A percentile compares a stretch with the other conserved stretches of the same genome.
Evolutionary conservation across 2,113 vertebrate species (phyloP).

Genomic region (Prionailurus viverrinus): DNA sequence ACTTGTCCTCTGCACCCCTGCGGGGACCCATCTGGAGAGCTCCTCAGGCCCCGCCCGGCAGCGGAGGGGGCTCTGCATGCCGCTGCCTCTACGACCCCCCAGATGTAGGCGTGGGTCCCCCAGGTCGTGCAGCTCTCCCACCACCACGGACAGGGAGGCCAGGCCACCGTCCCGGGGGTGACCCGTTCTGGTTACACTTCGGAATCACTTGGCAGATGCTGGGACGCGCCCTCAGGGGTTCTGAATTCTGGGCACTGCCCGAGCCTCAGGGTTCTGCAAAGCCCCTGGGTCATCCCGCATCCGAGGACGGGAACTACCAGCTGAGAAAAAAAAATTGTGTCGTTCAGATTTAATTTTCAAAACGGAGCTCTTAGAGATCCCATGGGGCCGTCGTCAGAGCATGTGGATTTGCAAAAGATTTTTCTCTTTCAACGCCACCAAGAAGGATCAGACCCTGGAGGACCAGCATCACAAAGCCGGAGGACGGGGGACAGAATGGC

Average conservation of each 20-base stretch:
- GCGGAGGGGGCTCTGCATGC: neutral
- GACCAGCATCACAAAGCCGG: neutral
- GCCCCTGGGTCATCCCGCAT: neutral
- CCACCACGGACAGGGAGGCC: neutral
- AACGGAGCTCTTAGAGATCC: neutral
- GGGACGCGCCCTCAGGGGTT: neutral
- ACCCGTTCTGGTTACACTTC: neutral
- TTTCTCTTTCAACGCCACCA: neutral
- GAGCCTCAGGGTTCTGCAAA: neutral
- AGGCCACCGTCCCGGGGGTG: neutral
- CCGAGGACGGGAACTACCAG: neutral
- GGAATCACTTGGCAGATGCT: neutral
- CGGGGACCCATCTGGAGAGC: neutral
- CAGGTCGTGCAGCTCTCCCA: neutral
- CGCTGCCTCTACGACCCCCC: too few species aligned
- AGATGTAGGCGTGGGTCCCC: too few species aligned
- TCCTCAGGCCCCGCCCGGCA: neutral
- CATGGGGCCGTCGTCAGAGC: neutral
- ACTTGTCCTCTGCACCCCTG: fast-evolving
- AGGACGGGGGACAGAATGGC: neutral
- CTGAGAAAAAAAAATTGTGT: neutral
- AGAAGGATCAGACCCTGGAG: neutral
- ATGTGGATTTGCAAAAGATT: neutral
- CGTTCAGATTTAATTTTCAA: slow-evolving; percentile 24
- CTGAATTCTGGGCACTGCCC: neutral